A percentile compares a stretch with the other conserved stretches of the same genome.
These are phyloP conservation scores for Capromys pilorides DNA, from an alignment of 2,797 vertebrate species.

Conservation along the genomic window DNA sequence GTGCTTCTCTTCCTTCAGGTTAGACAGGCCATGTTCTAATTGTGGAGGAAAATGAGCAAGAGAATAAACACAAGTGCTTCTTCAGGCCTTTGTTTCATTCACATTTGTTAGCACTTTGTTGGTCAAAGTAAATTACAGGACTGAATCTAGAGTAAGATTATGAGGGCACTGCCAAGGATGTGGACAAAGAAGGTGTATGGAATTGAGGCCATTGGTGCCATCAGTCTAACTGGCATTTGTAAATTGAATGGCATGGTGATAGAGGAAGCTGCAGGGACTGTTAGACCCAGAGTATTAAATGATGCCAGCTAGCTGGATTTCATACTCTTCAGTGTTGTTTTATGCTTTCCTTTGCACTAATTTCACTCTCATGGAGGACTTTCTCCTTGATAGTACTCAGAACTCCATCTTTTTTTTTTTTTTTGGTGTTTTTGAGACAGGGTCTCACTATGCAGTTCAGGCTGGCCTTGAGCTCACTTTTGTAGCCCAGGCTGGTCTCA, in stretches of 20 bases:
- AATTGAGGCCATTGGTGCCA: neutral
- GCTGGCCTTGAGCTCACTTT: too few relatives aligned
- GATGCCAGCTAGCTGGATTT: neutral
- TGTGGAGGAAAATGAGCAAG: neutral
- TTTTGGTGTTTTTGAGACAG: too few relatives aligned
- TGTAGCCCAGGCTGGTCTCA: too few relatives aligned
- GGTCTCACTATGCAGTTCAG: too few relatives aligned
- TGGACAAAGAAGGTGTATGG: neutral
- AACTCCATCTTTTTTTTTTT: neutral
- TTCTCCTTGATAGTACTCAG: neutral
- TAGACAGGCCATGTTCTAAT: neutral
- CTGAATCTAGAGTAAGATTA: neutral
- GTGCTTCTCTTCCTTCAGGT: neutral
- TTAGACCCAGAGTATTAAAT: neutral
- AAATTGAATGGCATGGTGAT: neutral
- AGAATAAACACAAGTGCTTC: neutral
- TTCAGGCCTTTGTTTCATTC: neutral
- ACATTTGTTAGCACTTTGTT: neutral
- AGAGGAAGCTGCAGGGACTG: neutral
- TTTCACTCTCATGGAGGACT: neutral
- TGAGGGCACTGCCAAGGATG: neutral
- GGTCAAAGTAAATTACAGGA: neutral
- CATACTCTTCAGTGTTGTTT: neutral
- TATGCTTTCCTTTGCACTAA: constrained; percentile 14
- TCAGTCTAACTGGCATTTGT: neutral